Conservation (phyloP, 2,888 invertebrate species). For the Acleris holmiana region DNA sequence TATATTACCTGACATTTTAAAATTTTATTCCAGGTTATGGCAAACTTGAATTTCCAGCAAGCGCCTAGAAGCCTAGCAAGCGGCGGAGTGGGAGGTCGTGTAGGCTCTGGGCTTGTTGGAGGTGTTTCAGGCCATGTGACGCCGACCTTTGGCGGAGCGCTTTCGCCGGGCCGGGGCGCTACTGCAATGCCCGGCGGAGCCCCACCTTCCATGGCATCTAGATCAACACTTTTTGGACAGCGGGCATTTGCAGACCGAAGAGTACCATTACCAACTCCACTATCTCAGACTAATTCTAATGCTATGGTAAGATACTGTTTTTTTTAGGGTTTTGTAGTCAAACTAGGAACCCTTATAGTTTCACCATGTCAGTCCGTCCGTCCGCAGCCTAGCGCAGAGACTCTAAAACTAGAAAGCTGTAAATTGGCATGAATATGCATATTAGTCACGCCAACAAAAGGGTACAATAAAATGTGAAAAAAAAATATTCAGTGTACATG, state of each 20-base stretch:
- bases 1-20: not conserved
- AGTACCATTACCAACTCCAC: conserved; percentile 85
- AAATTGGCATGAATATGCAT: too few relatives aligned
- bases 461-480: too few relatives aligned
- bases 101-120: conserved; percentile 89
- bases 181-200: conserved; percentile 78
- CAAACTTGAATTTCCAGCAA: conserved; percentile 96
- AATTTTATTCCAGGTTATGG: conserved; percentile 88
- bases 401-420: too few relatives aligned
- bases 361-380: too few relatives aligned
- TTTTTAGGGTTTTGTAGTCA: too few relatives aligned
- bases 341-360: too few relatives aligned
- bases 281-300: conserved; percentile 82
- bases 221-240: conserved; percentile 90
- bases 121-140: conserved; percentile 86
- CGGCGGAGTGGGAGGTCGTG: conserved; percentile 83
- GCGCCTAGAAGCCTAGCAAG: conserved; percentile 95
- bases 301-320: conserved; percentile 68
- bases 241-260: conserved; percentile 92
- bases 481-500: too few relatives aligned
- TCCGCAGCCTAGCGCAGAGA: too few relatives aligned
- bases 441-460: too few relatives aligned
- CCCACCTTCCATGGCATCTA: conserved; percentile 84
- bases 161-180: conserved; percentile 74
- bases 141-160: conserved; percentile 78